Base-by-base conservation (phyloP, 2,113 vertebrate species). In the Hippocampus mohnikei region DNA sequence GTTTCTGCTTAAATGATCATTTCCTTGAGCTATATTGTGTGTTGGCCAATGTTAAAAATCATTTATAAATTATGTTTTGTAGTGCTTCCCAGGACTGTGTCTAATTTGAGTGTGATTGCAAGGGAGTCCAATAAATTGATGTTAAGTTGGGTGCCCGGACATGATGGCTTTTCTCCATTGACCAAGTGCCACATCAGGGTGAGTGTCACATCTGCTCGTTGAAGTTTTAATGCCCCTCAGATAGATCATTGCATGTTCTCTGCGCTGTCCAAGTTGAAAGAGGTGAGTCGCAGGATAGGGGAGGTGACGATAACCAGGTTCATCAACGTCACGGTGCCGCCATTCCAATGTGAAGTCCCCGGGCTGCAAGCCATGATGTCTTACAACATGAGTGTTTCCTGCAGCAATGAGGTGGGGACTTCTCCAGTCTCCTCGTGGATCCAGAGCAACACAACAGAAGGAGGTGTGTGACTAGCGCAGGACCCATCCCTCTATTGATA, bases 341-440 rank as follows among this genome's bases (percentile, higher is more conserved):
- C 95, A 0, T 94, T 95, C 37, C 55, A 84, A 58, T 92, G 88
- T 58, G 84, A 88, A 60, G 83, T 98, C 60, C 80, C 89, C 27
- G 92, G 92, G 70, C 93, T 98, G 80, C 86, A 86, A 74, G 93
- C 96, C 48, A 86, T 97, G 92, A 91, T 83, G 0, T 83, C 88
- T 74, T 97, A 98, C 83, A 93, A 85, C 84, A 84, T 98, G 8
- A 84, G 92, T 0, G 88, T 98, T 70, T 95, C 95, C 90, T 99
- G 96, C 76, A 80, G 81, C 89, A 99, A 99, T 10, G 96, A 98
- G 77, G 87, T 98, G 0, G 96, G 95, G 60, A 85, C 90, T 79
- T 98, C 97, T 0, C 21, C 77, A 0, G 52, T 88, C 65, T 93
- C 92, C 79, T 73, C 81, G 62, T 95, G 95, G 94, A 78, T 95